phyloP scores from a whole-genome alignment of 2,797 vertebrate genomes.

The Clarias fuscus region DNA sequence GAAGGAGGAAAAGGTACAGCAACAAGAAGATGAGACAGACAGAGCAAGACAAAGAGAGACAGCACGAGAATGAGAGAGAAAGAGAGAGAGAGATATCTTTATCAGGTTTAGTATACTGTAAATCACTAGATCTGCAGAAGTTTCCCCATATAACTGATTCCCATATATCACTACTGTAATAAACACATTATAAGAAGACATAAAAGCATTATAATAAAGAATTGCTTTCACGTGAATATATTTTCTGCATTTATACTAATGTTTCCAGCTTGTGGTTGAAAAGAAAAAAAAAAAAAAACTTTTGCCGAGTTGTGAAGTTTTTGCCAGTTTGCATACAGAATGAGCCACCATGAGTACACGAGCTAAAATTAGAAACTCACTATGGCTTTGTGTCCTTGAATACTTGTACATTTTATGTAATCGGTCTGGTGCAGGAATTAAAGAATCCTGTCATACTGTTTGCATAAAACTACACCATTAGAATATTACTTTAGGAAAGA shows the following conservation, averaged over 20 bases:
- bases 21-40: background rate
- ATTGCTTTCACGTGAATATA: background rate
- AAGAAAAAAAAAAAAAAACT: background rate
- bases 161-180: conserved; percentile 16
- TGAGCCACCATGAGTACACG: conserved; percentile 3
- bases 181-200: conserved; percentile 36
- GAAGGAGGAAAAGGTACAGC: background rate
- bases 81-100: background rate
- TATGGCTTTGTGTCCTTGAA: conserved; percentile 15
- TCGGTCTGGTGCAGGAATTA: conserved; percentile 18
- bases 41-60: background rate
- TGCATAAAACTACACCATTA: background rate
- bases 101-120: background rate
- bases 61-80: background rate
- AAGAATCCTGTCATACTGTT: background rate
- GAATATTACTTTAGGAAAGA: conserved; percentile 5
- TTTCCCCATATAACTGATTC: background rate
- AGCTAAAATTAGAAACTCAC: conserved; percentile 22
- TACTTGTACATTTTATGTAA: conserved; percentile 20
- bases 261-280: background rate
- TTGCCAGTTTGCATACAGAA: conserved; percentile 25
- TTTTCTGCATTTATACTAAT: conserved; percentile 3
- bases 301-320: conserved; percentile 12
- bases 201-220: conserved; percentile 32
- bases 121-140: background rate